Percentiles rank a stretch among this genome's conserved stretches.
phyloP scores from a whole-genome alignment of 2,888 invertebrate genomes.

The Hydrotaea diabolus region DNA sequence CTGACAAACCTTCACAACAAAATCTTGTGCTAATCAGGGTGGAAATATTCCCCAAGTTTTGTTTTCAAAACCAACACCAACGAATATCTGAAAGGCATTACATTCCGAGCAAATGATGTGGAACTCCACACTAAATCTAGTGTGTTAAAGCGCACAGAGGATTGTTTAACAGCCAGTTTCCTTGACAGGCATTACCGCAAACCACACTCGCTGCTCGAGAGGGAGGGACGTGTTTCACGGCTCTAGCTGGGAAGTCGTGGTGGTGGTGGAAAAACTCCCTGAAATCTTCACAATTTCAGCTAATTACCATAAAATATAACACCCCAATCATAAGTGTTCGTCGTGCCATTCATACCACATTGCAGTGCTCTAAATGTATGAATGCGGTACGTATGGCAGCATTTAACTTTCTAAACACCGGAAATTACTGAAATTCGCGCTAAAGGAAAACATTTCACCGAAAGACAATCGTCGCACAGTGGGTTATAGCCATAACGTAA shows the following conservation, averaged over 20 bases:
- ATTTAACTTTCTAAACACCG: constrained; percentile 40
- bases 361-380: background rate
- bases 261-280: background rate
- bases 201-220: background rate
- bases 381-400: background rate
- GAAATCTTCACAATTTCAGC: background rate
- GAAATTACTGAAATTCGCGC: constrained; percentile 25
- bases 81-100: background rate
- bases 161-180: background rate
- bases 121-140: background rate
- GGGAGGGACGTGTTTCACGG: too few relatives aligned
- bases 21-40: background rate
- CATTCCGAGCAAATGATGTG: background rate
- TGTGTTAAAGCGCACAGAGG: background rate
- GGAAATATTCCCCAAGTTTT: background rate
- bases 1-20: too few relatives aligned
- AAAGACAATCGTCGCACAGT: background rate
- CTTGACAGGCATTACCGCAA: background rate
- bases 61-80: background rate
- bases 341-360: constrained; percentile 3
- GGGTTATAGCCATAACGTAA: background rate
- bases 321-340: constrained; percentile 11
- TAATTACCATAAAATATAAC: constrained; percentile 29
- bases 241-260: too few relatives aligned
- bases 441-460: constrained; percentile 15